Base-by-base conservation (phyloP, 2,797 vertebrate species). In the Synanceia verrucosa region DNA sequence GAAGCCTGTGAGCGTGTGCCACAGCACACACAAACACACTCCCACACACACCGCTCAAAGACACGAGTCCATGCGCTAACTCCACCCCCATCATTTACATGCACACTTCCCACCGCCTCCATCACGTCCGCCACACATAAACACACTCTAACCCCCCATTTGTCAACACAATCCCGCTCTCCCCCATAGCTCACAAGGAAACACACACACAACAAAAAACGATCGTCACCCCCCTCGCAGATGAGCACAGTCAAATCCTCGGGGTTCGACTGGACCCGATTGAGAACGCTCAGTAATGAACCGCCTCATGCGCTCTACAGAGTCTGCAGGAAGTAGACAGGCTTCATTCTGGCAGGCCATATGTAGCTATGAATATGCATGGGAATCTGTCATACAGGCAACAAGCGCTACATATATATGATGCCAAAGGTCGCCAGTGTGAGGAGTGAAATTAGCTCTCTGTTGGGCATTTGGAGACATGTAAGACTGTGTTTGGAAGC, bases 311-410 rank as follows among this genome's bases (percentile, higher is more conserved):
- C 21, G 73, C 84, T 84, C 60, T 57, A 67, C 73, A 63, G 76
- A 79, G 71, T 86, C 80, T 82, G 81, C 82, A 85, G 83, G 81
- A 83, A 91, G 83, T 76, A 91, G 93, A 90, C 87, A 87, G 89
- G 86, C 88, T 84, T 91, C 84, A 83, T 91, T 93, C 88, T 89
- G 90, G 83, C 50, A 70, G 85, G 85, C 92, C 94, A 94, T 94
- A 92, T 94, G 92, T 82, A 90, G 76, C 59, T 86, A 95, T 95
- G 94, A 95, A 94, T 94, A 94, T 94, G 89, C 92, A 95, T 94
- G 88, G 82, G 82, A 94, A 94, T 88, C 92, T 94, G 93, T 93
- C 92, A 89, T 74, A 84, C 90, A 86, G 84, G 85, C 88, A 92
- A 87, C 86, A 90, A 87, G 86, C 85, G 62, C 83, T 82, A 91